These are phyloP conservation scores for Cariama cristata DNA, from an alignment of 2,113 vertebrate species.

Conservation along the genomic window DNA sequence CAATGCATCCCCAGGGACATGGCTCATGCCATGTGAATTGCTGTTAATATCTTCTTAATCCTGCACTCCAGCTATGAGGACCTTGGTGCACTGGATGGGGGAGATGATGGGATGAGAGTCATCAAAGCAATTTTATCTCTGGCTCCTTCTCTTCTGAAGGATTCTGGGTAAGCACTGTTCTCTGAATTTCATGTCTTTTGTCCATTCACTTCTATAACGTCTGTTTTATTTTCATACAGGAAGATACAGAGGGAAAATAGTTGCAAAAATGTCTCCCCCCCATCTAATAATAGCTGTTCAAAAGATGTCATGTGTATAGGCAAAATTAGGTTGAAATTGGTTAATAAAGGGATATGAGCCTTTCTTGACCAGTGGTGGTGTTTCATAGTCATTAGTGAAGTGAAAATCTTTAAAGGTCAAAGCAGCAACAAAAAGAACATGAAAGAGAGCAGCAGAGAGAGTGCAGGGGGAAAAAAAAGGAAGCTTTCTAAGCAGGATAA, in stretches of 20 bases:
- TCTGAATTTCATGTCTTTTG: background rate
- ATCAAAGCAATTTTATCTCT: slow-evolving; percentile 85
- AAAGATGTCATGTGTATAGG: background rate
- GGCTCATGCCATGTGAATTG: background rate
- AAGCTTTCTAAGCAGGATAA: background rate
- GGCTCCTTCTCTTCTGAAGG: slow-evolving; percentile 82
- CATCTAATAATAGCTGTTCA: background rate
- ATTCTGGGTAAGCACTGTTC: slow-evolving; percentile 79
- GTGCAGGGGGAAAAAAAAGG: background rate
- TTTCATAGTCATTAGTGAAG: background rate
- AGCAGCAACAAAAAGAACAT: background rate
- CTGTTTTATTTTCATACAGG: background rate
- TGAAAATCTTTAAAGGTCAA: background rate
- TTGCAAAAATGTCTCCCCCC: background rate
- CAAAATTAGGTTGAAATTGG: background rate
- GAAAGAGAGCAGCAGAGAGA: background rate
- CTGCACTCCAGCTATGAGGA: slow-evolving; percentile 87
- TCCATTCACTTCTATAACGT: background rate
- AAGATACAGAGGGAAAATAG: background rate
- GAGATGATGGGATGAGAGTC: slow-evolving; percentile 85
- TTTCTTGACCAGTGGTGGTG: background rate
- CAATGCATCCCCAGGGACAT: background rate
- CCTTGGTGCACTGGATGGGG: slow-evolving; percentile 88
- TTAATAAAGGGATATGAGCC: background rate
- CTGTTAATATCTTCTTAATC: background rate